A percentile compares a stretch with the other conserved stretches of the same genome.
Evolutionary conservation across 2,797 vertebrate species (phyloP).

Genomic region (Perodicticus potto): DNA sequence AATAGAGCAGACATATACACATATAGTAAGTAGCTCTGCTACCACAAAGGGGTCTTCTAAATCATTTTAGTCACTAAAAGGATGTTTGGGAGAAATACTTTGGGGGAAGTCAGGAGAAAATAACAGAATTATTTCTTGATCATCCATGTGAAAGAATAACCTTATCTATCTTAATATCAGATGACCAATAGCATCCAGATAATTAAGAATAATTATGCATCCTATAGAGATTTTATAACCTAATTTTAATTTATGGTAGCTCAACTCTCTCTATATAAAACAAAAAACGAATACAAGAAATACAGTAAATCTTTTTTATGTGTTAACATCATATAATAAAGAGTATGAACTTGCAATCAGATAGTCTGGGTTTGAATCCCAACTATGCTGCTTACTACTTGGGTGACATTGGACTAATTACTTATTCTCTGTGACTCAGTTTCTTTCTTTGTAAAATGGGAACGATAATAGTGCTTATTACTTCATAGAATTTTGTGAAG

Average conservation of each 20-base stretch:
- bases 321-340: neutral
- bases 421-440: neutral
- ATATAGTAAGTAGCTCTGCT: neutral
- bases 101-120: neutral
- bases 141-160: neutral
- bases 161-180: slow-evolving; percentile 2
- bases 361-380: neutral
- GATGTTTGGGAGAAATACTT: neutral
- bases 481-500: neutral
- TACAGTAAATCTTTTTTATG: neutral
- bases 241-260: slow-evolving; percentile 22
- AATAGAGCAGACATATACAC: neutral
- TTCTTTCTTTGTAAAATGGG: neutral
- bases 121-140: slow-evolving; percentile 18
- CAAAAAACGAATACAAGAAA: neutral
- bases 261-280: neutral
- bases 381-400: neutral
- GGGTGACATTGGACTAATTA: neutral
- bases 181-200: neutral
- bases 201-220: neutral
- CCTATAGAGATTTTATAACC: neutral
- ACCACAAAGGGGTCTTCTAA: neutral
- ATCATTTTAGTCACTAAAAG: neutral
- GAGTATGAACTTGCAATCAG: neutral
- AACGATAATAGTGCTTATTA: neutral